phyloP scores from a whole-genome alignment of 2,113 vertebrate species.

The Rissa tridactyla region DNA sequence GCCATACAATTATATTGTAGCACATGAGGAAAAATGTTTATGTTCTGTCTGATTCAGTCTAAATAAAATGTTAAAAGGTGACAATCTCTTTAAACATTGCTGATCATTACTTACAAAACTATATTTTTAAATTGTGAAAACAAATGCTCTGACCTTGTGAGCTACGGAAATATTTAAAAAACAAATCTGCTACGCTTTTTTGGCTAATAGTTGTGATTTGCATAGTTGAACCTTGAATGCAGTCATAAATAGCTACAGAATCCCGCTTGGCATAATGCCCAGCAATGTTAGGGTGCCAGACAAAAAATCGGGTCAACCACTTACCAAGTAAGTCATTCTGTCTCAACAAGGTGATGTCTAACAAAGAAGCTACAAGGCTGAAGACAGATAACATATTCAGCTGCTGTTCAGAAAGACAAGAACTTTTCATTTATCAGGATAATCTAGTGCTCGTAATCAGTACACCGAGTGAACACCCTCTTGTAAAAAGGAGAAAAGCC shows the following conservation, averaged over 20 bases:
- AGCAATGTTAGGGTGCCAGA: conserved; percentile 62
- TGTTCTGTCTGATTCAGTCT: conserved; percentile 18
- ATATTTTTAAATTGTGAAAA: conserved; percentile 47
- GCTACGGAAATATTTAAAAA: conserved; percentile 44
- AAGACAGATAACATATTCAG: conserved; percentile 57
- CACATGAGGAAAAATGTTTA: conserved; percentile 24
- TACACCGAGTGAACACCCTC: conserved; percentile 72
- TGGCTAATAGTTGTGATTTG: conserved; percentile 66
- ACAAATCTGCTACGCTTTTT: conserved; percentile 47
- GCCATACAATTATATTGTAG: conserved; percentile 6
- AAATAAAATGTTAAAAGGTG: conserved; percentile 58
- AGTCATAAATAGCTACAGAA: conserved; percentile 65
- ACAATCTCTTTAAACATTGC: conserved; percentile 13
- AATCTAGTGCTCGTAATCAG: conserved; percentile 77
- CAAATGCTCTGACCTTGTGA: conserved; percentile 64
- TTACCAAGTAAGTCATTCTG: conserved; percentile 49
- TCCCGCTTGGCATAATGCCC: conserved; percentile 53
- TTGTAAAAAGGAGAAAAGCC: conserved; percentile 71
- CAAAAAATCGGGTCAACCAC: conserved; percentile 51
- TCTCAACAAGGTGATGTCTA: conserved; percentile 65
- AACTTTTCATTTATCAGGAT: conserved; percentile 77
- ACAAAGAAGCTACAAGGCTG: conserved; percentile 60
- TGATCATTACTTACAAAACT: conserved; percentile 48
- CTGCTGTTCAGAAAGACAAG: conserved; percentile 73
- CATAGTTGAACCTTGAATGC: conserved; percentile 63